These are phyloP conservation scores for Trichonephila clavata DNA, from an alignment of 1,140 invertebrate species.

Conservation along the genomic window DNA sequence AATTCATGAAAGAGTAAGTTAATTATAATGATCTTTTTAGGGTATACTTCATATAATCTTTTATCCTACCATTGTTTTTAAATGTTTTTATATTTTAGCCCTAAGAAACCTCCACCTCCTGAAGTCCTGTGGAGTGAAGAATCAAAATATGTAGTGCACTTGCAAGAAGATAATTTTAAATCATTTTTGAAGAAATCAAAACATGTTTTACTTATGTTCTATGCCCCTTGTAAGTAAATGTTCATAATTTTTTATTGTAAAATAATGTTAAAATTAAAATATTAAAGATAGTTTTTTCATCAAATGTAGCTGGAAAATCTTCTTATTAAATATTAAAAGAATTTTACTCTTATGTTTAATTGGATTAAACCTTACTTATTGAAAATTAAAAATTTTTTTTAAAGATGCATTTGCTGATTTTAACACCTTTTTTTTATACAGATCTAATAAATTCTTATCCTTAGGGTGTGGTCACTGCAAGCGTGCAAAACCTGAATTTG, in stretches of 20 bases:
- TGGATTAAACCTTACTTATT: not conserved
- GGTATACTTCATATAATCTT: not conserved
- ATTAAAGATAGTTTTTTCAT: not conserved
- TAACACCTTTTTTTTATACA: not conserved
- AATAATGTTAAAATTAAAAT: not conserved
- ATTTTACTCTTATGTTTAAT: no score
- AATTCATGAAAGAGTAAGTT: slow-evolving; percentile 88
- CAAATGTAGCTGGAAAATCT: not conserved
- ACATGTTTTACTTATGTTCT: slow-evolving; percentile 93
- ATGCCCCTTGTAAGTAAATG: slow-evolving; percentile 91
- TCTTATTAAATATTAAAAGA: not conserved
- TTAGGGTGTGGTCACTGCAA: slow-evolving; percentile 96
- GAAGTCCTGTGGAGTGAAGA: slow-evolving; percentile 89
- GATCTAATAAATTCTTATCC: not conserved
- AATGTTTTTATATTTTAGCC: slow-evolving; percentile 78
- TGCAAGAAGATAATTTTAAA: slow-evolving; percentile 88
- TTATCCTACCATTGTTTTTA: not conserved
- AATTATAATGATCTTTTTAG: not conserved
- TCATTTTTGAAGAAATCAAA: slow-evolving; percentile 85
- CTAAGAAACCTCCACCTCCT: slow-evolving; percentile 89
- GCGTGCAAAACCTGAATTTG: slow-evolving; percentile 92
- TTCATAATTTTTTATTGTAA: not conserved
- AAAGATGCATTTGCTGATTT: not conserved
- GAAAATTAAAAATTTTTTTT: not conserved
- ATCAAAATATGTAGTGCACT: slow-evolving; percentile 86